phyloP scores from a whole-genome alignment of 2,113 vertebrate species.

The Oenanthe melanoleuca region DNA sequence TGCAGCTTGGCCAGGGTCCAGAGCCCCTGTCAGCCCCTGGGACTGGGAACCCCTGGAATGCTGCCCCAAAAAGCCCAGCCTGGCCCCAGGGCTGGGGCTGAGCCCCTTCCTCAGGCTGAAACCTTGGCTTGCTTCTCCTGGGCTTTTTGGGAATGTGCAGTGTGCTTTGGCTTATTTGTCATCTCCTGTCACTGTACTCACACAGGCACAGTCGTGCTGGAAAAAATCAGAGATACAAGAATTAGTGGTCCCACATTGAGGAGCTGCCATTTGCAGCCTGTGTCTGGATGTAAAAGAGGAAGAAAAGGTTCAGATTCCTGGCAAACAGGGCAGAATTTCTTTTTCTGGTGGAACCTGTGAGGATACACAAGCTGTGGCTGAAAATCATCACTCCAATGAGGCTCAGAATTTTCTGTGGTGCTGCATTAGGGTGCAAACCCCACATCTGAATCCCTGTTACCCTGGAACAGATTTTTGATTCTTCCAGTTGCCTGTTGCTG shows the following conservation, averaged over 20 bases:
- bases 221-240: background rate
- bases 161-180: background rate
- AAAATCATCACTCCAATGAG: background rate
- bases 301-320: background rate
- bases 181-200: fast-evolving
- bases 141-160: too few relatives aligned
- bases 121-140: background rate
- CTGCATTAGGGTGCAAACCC: background rate
- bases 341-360: background rate
- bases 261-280: background rate
- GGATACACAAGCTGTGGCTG: fast-evolving
- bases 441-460: background rate
- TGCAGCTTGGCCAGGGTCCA: background rate
- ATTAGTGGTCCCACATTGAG: fast-evolving
- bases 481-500: background rate
- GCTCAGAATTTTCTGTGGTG: background rate
- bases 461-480: background rate
- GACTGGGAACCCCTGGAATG: background rate
- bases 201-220: fast-evolving
- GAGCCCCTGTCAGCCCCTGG: fast-evolving
- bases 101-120: background rate
- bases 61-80: background rate
- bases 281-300: background rate
- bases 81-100: background rate
- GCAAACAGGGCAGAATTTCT: background rate